These are phyloP conservation scores for Gari tellinella DNA, from an alignment of 2,888 invertebrate species.

Conservation along the genomic window DNA sequence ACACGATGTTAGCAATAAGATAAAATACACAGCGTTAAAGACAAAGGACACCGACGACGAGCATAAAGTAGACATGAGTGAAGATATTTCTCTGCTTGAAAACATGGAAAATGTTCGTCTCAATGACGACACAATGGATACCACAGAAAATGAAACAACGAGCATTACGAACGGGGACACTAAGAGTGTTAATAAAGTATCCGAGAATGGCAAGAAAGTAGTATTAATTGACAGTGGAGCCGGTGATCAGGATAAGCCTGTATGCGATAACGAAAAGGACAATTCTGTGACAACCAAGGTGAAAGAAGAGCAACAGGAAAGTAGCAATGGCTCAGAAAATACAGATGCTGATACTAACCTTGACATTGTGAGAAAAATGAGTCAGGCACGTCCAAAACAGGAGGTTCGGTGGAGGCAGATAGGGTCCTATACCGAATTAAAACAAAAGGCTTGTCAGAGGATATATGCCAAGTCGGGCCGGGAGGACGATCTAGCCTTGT, in stretches of 20 bases:
- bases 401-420: constrained; percentile 55
- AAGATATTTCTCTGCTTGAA: constrained; percentile 6
- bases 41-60: no score
- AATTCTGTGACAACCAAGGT: neutral
- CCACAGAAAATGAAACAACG: neutral
- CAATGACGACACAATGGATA: neutral
- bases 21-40: no score
- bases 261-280: neutral
- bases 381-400: constrained; percentile 3
- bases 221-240: neutral
- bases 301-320: neutral
- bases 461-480: constrained; percentile 67
- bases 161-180: neutral
- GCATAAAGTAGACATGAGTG: constrained; percentile 1
- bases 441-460: constrained; percentile 66
- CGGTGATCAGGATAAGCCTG: neutral
- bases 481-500: constrained; percentile 69
- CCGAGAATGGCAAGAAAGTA: neutral
- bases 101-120: constrained; percentile 15
- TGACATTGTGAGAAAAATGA: constrained; percentile 55
- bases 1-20: no score
- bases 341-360: neutral
- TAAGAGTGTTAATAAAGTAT: no score
- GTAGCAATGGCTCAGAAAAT: neutral
- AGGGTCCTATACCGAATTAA: constrained; percentile 56